Conservation (phyloP, 2,113 vertebrate genomes). For the Heliornis fulica region DNA sequence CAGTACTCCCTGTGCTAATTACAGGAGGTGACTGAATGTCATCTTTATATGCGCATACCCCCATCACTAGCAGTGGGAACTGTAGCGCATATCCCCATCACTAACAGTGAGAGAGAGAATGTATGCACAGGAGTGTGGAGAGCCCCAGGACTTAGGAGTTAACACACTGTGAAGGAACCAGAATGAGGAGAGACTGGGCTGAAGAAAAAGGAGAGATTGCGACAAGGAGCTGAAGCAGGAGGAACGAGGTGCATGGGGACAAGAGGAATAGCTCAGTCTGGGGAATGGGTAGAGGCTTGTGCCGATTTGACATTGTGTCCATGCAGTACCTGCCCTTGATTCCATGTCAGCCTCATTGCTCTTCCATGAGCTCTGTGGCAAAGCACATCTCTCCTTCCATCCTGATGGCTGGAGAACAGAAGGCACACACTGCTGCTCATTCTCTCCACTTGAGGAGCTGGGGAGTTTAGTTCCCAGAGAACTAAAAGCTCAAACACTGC, state of each 20-base stretch:
- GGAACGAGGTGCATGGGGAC: background rate
- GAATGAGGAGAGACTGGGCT: background rate
- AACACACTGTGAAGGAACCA: background rate
- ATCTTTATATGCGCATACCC: background rate
- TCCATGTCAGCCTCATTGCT: background rate
- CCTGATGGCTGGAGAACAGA: background rate
- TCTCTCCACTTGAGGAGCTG: background rate
- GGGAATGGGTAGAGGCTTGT: background rate
- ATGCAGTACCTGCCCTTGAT: background rate
- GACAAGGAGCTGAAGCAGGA: background rate
- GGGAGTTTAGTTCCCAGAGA: background rate
- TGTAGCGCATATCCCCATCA: background rate
- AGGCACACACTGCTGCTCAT: rapidly evolving
- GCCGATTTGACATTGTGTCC: background rate
- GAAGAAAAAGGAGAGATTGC: background rate
- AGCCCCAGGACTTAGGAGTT: background rate
- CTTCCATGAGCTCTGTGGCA: rapidly evolving
- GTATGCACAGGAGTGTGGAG: rapidly evolving
- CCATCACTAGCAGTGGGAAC: background rate
- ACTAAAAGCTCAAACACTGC: background rate
- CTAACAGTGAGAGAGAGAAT: background rate
- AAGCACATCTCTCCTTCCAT: rapidly evolving
- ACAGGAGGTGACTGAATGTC: background rate
- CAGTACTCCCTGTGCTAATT: background rate
- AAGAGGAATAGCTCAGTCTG: background rate